A percentile compares a stretch with the other conserved stretches of the same genome.
phyloP scores from a whole-genome alignment of 2,113 vertebrate genomes.

The Peromyscus polionotus region DNA sequence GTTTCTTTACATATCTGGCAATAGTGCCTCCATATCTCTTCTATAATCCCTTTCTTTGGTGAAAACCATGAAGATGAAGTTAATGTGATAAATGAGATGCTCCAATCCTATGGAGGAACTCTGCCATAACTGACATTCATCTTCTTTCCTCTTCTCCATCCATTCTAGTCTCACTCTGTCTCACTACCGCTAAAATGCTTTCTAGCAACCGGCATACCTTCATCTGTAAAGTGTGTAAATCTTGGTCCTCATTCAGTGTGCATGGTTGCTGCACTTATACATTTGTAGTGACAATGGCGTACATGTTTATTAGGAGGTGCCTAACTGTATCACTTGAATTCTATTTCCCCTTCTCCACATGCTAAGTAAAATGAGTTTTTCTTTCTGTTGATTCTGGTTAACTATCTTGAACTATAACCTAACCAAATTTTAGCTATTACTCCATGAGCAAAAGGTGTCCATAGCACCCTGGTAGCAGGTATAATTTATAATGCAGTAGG shows the following conservation, averaged over 20 bases:
- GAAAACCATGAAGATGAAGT: neutral
- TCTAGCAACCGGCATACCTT: no score
- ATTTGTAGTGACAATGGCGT: neutral
- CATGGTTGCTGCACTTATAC: neutral
- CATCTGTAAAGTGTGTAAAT: neutral
- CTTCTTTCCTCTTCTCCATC: no score
- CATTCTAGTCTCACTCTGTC: neutral
- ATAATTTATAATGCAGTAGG: neutral
- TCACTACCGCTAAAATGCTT: neutral
- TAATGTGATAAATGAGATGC: neutral
- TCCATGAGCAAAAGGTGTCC: neutral
- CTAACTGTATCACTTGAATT: neutral
- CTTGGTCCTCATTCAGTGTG: neutral
- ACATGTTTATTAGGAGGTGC: fast-evolving
- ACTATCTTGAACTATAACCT: neutral
- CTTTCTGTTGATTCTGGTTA: neutral
- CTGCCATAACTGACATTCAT: neutral
- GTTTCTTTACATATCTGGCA: neutral
- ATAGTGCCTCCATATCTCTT: fast-evolving
- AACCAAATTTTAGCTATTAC: neutral
- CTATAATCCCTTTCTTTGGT: neutral
- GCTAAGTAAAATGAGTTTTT: neutral
- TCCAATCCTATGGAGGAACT: neutral
- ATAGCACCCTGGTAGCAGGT: neutral
- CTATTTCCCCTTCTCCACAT: neutral